Percentiles rank a stretch among this genome's conserved stretches.
Conservation (phyloP, 2,888 invertebrate genomes). For the Rhagonycha lutea region DNA sequence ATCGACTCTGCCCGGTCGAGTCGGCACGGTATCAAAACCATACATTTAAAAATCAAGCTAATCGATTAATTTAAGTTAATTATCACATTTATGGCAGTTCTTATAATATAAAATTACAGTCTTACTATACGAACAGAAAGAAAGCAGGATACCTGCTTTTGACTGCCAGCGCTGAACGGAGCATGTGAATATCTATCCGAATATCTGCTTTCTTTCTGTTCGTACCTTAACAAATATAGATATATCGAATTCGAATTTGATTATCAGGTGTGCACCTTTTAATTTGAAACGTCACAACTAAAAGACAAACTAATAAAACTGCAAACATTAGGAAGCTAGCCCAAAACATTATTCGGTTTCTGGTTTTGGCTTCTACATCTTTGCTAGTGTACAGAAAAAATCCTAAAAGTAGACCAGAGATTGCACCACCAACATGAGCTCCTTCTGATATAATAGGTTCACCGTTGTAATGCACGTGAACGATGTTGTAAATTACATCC, state of each 20-base stretch:
- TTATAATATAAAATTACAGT: background rate
- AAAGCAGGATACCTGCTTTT: no score
- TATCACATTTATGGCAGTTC: background rate
- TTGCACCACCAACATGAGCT: constrained; percentile 72
- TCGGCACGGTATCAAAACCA: no score
- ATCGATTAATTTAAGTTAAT: background rate
- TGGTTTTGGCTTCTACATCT: constrained; percentile 35
- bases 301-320: constrained; percentile 32
- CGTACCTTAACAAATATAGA: constrained; percentile 39
- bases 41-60: background rate
- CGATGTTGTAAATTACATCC: constrained; percentile 64
- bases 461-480: constrained; percentile 54
- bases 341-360: constrained; percentile 36
- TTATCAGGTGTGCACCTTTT: constrained; percentile 41
- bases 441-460: constrained; percentile 68
- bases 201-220: background rate
- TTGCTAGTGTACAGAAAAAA: constrained; percentile 61
- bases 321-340: constrained; percentile 35
- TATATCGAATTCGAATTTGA: constrained; percentile 34
- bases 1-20: no score
- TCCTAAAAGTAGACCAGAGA: constrained; percentile 67
- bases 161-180: no score
- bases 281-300: constrained; percentile 39
- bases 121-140: no score
- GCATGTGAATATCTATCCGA: background rate